Percentiles rank a stretch among this genome's conserved stretches.
phyloP scores from a whole-genome alignment of 2,113 vertebrate genomes.

The Mesocricetus auratus region DNA sequence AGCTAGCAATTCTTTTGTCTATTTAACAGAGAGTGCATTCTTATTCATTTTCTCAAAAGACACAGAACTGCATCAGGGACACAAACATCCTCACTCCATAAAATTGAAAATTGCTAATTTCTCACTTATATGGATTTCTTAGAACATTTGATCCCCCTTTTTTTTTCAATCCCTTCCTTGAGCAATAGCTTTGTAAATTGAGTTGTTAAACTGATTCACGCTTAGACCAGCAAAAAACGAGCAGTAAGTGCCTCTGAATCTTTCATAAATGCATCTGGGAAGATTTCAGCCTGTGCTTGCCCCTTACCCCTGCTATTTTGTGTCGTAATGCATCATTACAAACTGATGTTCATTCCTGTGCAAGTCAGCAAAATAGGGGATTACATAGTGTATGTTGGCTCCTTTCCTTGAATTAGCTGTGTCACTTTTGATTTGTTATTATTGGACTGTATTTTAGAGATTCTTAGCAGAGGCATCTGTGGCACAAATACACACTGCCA shows the following conservation, averaged over 20 bases:
- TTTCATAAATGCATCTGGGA: slow-evolving; percentile 78
- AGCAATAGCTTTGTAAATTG: slow-evolving; percentile 75
- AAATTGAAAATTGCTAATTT: slow-evolving; percentile 69
- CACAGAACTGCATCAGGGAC: slow-evolving; percentile 21
- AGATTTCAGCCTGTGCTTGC: slow-evolving; percentile 71
- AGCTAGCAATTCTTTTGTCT: slow-evolving; percentile 13
- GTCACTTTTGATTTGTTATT: slow-evolving; percentile 85
- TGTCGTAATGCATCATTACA: slow-evolving; percentile 84
- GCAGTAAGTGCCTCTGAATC: slow-evolving; percentile 77
- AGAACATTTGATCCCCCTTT: slow-evolving; percentile 56
- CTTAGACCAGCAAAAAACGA: slow-evolving; percentile 75
- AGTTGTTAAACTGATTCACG: slow-evolving; percentile 81
- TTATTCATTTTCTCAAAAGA: slow-evolving; percentile 46
- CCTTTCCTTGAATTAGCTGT: slow-evolving; percentile 82
- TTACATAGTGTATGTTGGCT: slow-evolving; percentile 63
- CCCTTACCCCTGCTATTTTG: slow-evolving; percentile 75
- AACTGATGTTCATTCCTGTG: slow-evolving; percentile 75
- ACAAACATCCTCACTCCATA: slow-evolving; percentile 47
- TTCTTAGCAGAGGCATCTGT: slow-evolving; percentile 50
- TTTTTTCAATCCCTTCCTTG: slow-evolving; percentile 71
- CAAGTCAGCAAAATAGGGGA: slow-evolving; percentile 84
- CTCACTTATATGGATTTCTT: slow-evolving; percentile 69
- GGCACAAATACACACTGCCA: slow-evolving; percentile 6
- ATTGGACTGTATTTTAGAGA: slow-evolving; percentile 67
- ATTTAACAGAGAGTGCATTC: slow-evolving; percentile 35